A percentile compares a stretch with the other conserved stretches of the same genome.
These are phyloP conservation scores for Leptinotarsa texana DNA, from an alignment of 1,140 invertebrate species.

Conservation along the genomic window DNA sequence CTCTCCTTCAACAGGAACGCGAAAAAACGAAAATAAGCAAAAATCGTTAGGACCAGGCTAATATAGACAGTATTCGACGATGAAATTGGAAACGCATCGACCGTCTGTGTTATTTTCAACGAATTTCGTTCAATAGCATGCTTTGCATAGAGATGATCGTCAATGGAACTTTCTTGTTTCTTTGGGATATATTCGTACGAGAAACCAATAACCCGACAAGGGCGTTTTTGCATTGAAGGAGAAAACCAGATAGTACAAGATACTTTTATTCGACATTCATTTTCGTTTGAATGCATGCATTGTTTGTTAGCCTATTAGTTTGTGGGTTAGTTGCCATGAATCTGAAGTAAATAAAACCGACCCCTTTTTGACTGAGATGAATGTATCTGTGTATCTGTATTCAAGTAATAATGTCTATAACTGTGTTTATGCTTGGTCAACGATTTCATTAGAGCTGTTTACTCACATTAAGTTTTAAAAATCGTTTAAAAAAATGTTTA, in stretches of 20 bases:
- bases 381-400: too few species aligned
- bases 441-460: too few species aligned
- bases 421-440: too few species aligned
- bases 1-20: neutral
- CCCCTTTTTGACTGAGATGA: too few species aligned
- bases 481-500: too few species aligned
- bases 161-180: conserved; percentile 20
- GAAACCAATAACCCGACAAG: conserved; percentile 17
- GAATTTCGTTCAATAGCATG: conserved; percentile 38
- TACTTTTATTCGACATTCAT: neutral
- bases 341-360: too few species aligned
- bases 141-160: conserved; percentile 39
- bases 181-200: conserved; percentile 16
- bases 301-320: too few species aligned
- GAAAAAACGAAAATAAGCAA: conserved; percentile 27
- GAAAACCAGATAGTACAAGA: neutral
- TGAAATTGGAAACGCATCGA: conserved; percentile 38
- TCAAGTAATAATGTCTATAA: too few species aligned
- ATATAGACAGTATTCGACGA: conserved; percentile 30
- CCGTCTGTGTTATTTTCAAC: conserved; percentile 35
- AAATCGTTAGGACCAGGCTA: conserved; percentile 33
- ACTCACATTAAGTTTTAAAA: too few species aligned
- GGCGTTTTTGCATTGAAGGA: neutral
- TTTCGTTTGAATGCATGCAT: neutral
- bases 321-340: too few species aligned